Evolutionary conservation across 1,140 invertebrate genomes (phyloP).

Genomic region (Euglossa dilemma): DNA sequence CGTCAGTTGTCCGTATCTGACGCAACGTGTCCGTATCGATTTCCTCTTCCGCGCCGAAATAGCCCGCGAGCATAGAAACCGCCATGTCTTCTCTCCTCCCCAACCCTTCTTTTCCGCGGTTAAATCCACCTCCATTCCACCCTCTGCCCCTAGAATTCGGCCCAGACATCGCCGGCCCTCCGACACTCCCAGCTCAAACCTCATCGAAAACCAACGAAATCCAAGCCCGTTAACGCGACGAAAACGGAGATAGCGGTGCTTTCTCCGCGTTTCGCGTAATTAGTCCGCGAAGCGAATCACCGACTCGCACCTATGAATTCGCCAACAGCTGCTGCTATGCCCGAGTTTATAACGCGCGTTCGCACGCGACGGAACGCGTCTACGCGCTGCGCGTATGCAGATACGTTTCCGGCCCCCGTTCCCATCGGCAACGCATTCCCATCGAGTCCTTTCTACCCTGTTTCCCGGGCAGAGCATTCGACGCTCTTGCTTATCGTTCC

Average conservation of each 20-base stretch:
- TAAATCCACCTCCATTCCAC: background rate
- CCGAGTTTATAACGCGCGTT: constrained; percentile 59
- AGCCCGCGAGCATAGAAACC: background rate
- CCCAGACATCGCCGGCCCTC: background rate
- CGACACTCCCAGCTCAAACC: background rate
- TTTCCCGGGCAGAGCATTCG: background rate
- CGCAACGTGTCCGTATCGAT: constrained; percentile 34
- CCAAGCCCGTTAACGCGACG: background rate
- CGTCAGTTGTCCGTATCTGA: constrained; percentile 28
- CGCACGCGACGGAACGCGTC: constrained; percentile 24
- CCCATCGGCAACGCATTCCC: background rate
- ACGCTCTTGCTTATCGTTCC: no score
- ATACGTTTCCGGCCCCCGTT: background rate
- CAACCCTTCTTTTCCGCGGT: background rate
- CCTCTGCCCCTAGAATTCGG: fast-evolving
- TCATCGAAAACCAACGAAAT: background rate
- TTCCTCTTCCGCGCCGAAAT: constrained; percentile 24
- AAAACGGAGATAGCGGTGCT: constrained; percentile 13
- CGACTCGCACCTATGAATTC: constrained; percentile 54
- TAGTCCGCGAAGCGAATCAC: constrained; percentile 49
- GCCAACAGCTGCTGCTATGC: constrained; percentile 27
- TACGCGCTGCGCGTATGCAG: constrained; percentile 22
- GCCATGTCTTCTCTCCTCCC: no score
- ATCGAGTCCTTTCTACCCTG: background rate
- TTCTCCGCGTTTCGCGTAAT: constrained; percentile 48